A percentile compares a stretch with the other conserved stretches of the same genome.
Conservation (phyloP, 2,888 invertebrate genomes). For the Linnaemya tessellans region DNA sequence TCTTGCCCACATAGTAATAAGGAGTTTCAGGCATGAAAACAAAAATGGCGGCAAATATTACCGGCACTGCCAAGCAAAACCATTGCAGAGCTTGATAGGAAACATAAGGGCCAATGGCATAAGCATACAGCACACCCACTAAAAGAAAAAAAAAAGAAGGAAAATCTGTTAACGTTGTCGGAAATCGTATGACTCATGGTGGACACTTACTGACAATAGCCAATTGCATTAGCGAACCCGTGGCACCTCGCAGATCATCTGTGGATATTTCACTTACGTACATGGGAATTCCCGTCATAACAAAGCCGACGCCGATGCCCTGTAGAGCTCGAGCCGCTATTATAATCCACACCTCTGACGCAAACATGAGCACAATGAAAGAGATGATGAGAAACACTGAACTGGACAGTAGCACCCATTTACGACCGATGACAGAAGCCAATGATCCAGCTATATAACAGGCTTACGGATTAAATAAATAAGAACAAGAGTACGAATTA, state of each 20-base stretch:
- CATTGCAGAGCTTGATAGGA: constrained; percentile 87
- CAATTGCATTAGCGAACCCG: constrained; percentile 91
- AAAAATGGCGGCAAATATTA: constrained; percentile 86
- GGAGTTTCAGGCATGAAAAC: constrained; percentile 93
- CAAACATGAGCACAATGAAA: constrained; percentile 87
- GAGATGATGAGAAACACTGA: constrained; percentile 87
- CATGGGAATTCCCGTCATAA: constrained; percentile 91
- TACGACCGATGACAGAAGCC: constrained; percentile 88
- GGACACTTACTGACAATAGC: constrained; percentile 85
- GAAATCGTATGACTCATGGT: too few relatives aligned
- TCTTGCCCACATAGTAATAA: constrained; percentile 86
- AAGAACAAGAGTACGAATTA: not conserved
- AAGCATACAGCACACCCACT: constrained; percentile 88
- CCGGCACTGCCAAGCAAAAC: constrained; percentile 86
- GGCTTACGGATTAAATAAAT: constrained; percentile 82
- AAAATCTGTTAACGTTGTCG: not conserved
- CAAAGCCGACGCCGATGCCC: constrained; percentile 87
- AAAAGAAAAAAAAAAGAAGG: constrained; percentile 78
- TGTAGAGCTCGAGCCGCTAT: constrained; percentile 82
- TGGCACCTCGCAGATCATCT: constrained; percentile 90
- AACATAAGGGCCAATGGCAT: constrained; percentile 89
- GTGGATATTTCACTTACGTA: constrained; percentile 94
- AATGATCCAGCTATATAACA: constrained; percentile 88
- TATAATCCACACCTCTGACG: constrained; percentile 86
- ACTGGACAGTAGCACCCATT: constrained; percentile 87